Evolutionary conservation across 2,797 vertebrate genomes (phyloP).

Genomic region (Tenualosa thibaudeaui): DNA sequence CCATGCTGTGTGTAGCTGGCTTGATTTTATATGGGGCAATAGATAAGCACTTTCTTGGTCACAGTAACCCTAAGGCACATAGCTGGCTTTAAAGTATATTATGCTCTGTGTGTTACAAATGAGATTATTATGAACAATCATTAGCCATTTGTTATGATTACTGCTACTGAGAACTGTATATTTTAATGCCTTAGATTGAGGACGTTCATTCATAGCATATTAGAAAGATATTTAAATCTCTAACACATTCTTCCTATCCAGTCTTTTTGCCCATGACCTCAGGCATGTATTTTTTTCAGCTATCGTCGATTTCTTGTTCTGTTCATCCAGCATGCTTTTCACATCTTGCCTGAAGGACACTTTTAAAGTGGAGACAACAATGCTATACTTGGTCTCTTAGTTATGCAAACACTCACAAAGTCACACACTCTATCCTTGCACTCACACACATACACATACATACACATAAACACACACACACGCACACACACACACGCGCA

Average conservation of each 20-base stretch:
- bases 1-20: not conserved
- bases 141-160: not conserved
- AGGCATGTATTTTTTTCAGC: not conserved
- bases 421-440: not conserved
- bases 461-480: constrained; percentile 6
- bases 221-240: not conserved
- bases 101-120: not conserved
- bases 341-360: constrained; percentile 5
- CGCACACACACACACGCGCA: constrained; percentile 21
- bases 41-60: not conserved
- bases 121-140: not conserved
- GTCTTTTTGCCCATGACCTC: not conserved
- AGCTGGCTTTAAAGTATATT: not conserved
- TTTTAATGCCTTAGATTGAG: not conserved
- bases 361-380: constrained; percentile 1
- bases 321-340: not conserved
- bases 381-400: not conserved
- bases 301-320: not conserved
- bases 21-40: not conserved
- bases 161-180: not conserved
- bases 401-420: constrained; percentile 17
- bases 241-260: not conserved
- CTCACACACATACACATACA: constrained; percentile 14
- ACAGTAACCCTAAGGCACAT: not conserved
- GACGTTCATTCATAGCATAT: not conserved